Conservation (phyloP, 1,140 invertebrate species). For the Eriocheir sinensis region DNA sequence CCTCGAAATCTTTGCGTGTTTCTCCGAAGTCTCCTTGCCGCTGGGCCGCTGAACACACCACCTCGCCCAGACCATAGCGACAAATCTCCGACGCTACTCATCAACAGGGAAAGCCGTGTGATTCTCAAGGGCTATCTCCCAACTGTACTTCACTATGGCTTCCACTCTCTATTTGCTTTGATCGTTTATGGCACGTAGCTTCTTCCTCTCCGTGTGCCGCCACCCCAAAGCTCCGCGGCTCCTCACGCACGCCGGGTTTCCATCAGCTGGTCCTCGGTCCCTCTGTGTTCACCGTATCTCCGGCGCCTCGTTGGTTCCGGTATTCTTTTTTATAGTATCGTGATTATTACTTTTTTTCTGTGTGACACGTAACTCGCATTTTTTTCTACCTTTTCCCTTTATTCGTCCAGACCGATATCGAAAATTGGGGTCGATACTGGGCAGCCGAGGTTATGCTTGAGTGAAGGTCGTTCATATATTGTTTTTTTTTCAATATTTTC, state of each 20-base stretch:
- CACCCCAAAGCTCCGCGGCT: not conserved
- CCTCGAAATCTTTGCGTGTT: too few relatives aligned
- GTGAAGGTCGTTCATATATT: not conserved
- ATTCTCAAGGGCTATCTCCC: too few relatives aligned
- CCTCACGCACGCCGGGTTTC: not conserved
- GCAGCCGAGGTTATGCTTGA: constrained; percentile 11
- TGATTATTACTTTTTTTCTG: not conserved
- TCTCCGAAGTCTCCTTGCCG: too few relatives aligned
- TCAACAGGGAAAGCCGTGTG: too few relatives aligned
- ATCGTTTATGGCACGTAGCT: not conserved
- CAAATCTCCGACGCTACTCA: too few relatives aligned
- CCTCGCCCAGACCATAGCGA: too few relatives aligned
- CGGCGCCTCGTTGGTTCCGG: not conserved
- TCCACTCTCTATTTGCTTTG: not conserved
- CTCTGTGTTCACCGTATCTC: not conserved
- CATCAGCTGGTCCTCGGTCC: not conserved
- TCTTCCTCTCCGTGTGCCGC: not conserved
- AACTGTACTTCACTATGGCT: not conserved
- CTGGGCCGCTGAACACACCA: too few relatives aligned
- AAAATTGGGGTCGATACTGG: not conserved
- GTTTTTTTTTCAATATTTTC: not conserved
- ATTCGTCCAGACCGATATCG: not conserved
- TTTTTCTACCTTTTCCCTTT: not conserved
- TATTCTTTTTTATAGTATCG: not conserved
- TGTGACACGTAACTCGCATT: not conserved